Percentiles rank a stretch among this genome's conserved stretches.
Conservation (phyloP, 2,888 invertebrate species). For the Drosophila flavopinicola region DNA sequence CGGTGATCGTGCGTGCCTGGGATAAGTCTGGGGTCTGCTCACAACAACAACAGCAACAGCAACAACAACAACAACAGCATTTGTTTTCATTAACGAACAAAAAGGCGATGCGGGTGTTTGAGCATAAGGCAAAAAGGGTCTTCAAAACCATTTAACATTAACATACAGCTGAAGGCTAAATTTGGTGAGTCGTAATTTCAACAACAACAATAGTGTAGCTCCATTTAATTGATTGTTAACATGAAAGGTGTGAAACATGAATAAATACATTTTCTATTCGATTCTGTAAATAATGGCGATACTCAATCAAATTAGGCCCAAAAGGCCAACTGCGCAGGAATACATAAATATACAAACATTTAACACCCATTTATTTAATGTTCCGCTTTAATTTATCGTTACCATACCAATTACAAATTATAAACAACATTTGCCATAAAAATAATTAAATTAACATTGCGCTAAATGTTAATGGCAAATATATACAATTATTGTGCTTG, state of each 20-base stretch:
- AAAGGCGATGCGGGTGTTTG: constrained; percentile 30
- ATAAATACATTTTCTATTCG: constrained; percentile 7
- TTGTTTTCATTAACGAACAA: constrained; percentile 64
- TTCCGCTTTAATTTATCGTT: constrained; percentile 1
- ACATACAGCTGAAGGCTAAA: constrained; percentile 25
- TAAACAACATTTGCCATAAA: not conserved
- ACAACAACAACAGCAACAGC: constrained; percentile 16
- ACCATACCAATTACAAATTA: constrained; percentile 2
- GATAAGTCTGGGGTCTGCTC: constrained; percentile 49
- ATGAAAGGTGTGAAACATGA: constrained; percentile 38
- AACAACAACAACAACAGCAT: constrained; percentile 50
- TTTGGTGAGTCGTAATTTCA: constrained; percentile 13
- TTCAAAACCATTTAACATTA: constrained; percentile 32
- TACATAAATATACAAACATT: not conserved
- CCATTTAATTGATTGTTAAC: constrained; percentile 48
- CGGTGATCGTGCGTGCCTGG: constrained; percentile 68
- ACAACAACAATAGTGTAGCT: constrained; percentile 15
- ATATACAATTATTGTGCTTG: no score
- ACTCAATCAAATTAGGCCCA: not conserved
- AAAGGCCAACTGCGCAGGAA: no score
- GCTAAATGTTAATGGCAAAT: no score
- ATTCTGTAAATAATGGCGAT: constrained; percentile 2
- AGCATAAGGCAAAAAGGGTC: constrained; percentile 28
- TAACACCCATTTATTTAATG: not conserved
- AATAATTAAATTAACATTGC: no score